phyloP scores from a whole-genome alignment of 1,140 invertebrate genomes.

The Pectinophora gossypiella region DNA sequence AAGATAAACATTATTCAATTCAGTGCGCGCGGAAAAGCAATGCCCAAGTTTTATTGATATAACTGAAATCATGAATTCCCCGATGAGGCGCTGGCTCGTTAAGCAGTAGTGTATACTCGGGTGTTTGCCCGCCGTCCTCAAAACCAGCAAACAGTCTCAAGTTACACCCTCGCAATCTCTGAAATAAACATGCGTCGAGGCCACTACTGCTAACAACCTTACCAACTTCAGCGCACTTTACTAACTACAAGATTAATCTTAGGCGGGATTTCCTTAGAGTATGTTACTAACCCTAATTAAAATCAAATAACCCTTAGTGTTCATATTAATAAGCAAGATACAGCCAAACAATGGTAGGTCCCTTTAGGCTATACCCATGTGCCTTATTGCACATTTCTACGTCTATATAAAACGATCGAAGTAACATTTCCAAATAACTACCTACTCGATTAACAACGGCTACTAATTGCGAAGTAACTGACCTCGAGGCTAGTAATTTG shows the following conservation, averaged over 20 bases:
- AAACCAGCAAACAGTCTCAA: conserved; percentile 56
- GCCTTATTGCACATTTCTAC: no score
- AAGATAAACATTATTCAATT: conserved; percentile 31
- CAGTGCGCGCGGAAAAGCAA: conserved; percentile 11
- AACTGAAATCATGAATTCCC: conserved; percentile 25
- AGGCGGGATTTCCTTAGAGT: conserved; percentile 22
- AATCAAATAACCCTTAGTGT: conserved; percentile 24
- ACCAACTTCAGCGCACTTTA: conserved; percentile 28
- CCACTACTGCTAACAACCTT: conserved; percentile 47
- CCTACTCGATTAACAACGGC: no score
- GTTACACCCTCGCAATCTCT: conserved; percentile 52
- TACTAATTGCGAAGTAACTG: no score
- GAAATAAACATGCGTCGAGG: conserved; percentile 51
- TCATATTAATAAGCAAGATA: background rate
- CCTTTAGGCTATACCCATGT: no score
- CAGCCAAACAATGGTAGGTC: no score
- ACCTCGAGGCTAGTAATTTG: no score
- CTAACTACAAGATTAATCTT: conserved; percentile 32
- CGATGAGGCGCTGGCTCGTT: conserved; percentile 46
- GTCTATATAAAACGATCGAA: no score
- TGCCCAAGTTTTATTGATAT: conserved; percentile 32
- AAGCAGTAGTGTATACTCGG: conserved; percentile 39
- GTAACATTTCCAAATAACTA: no score
- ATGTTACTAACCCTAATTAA: conserved; percentile 33
- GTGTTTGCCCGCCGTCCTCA: conserved; percentile 43